Conservation (phyloP, 2,888 invertebrate species). For the Lepidochitona cinerea region DNA sequence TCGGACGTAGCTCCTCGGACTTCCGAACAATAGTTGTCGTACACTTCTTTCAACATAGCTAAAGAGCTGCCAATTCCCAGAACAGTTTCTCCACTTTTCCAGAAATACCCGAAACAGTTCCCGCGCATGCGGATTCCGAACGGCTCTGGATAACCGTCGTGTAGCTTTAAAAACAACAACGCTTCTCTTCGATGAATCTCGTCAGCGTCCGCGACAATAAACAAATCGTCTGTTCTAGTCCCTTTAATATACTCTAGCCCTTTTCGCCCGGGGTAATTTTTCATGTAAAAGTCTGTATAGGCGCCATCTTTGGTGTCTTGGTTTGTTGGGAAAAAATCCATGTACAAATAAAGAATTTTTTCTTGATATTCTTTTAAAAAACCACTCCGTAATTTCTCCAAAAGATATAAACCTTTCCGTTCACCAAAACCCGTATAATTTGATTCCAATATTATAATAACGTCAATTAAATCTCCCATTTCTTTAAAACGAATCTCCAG, state of each 20-base stretch:
- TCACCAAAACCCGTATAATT: constrained; percentile 63
- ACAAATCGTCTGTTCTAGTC: constrained; percentile 53
- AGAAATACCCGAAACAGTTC: constrained; percentile 80
- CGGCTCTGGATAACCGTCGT: constrained; percentile 78
- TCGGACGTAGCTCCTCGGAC: not conserved
- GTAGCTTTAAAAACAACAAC: constrained; percentile 79
- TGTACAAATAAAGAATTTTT: constrained; percentile 74
- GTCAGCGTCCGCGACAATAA: constrained; percentile 75
- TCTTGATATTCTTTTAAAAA: constrained; percentile 73
- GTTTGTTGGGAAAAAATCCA: constrained; percentile 46
- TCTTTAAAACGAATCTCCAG: constrained; percentile 75
- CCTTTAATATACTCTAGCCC: constrained; percentile 29
- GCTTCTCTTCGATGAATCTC: constrained; percentile 77
- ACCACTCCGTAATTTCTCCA: constrained; percentile 72
- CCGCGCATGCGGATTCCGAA: constrained; percentile 77
- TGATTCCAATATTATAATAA: constrained; percentile 75
- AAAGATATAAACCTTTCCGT: constrained; percentile 68
- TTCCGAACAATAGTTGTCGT: not conserved
- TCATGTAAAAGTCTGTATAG: constrained; percentile 45
- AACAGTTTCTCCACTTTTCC: constrained; percentile 66
- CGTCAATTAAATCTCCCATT: constrained; percentile 77
- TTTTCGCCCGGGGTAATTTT: constrained; percentile 24
- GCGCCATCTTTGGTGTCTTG: constrained; percentile 42
- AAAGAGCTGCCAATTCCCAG: not conserved
- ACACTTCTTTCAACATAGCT: not conserved